Base-by-base conservation (phyloP, 2,797 vertebrate species). In the Myripristis jacobus region DNA sequence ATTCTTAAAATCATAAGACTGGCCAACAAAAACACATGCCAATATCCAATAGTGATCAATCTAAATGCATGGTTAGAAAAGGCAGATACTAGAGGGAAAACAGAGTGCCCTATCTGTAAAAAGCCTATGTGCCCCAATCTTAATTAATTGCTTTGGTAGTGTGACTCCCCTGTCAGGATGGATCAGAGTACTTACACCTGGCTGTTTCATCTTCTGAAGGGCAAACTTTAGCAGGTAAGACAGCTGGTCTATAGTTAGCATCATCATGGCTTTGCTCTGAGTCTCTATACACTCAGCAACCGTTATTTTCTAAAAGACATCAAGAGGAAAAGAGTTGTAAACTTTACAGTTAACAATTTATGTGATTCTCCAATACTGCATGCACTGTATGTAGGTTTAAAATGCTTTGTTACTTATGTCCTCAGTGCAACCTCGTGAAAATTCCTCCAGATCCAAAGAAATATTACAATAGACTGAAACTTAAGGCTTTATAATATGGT, bases 151-250 rank as follows among this genome's bases (percentile, higher is more conserved):
- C 22, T 68, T 47, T 60, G 25, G 19, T 29, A 47, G 47, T 24
- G 52, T 29, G 6, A 54, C 58, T 56, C 70, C 9, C n/a, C 18
- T 22, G 48, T 13, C 59, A 63, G 59, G 53, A 53, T 51, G 41
- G 66, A 71, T 70, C 51, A 64, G 73, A 81, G 77, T 86, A 92
- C 97, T 97, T 97, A 99, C 98, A 94, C 98, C 97, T 76, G 97
- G 97, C 88, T 99, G 97, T 88, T 99, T 99, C 97, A 99, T 99
- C 95, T 99, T 99, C 93, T 99, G 97, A 89, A 99, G 96, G 88
- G 98, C 97, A 94, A 99, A 99, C 95, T 99, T 99, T 82, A 99
- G 96, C 87, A 99, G 96, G 93, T 98, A 99, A 43, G 97, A 98
- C 75, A 99, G 94, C 92, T 99, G 97, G 88, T 99, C 96, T 53